phyloP scores from a whole-genome alignment of 2,797 vertebrate genomes.

The Uromys caudimaculatus region DNA sequence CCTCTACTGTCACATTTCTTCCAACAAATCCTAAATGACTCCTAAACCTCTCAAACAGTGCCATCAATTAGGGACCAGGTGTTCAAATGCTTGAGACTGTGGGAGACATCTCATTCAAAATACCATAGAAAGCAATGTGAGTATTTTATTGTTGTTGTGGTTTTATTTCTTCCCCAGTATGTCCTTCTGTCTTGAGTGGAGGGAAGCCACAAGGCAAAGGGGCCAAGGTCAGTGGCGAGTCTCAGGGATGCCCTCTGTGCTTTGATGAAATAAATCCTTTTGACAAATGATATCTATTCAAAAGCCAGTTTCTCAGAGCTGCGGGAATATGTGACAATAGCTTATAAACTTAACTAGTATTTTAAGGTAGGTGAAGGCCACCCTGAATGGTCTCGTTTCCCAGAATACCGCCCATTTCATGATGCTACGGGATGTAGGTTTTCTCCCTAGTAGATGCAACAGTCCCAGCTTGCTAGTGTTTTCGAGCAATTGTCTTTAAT shows the following conservation, averaged over 20 bases:
- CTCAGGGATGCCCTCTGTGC: not conserved
- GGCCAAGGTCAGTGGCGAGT: not conserved
- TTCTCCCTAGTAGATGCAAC: not conserved
- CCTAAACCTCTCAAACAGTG: not conserved
- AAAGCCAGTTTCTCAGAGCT: not conserved
- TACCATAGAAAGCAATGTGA: not conserved
- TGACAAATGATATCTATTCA: not conserved
- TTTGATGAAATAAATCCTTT: not conserved
- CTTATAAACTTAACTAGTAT: not conserved
- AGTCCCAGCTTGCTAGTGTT: not conserved
- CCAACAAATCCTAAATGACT: not conserved
- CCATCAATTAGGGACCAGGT: not conserved
- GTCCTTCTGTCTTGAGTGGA: not conserved
- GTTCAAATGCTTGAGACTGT: not conserved
- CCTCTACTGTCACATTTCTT: not conserved
- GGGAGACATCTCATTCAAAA: not conserved
- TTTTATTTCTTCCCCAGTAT: not conserved
- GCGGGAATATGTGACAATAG: not conserved
- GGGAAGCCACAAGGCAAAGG: not conserved
- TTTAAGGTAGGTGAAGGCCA: not conserved
- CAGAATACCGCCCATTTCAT: too few relatives aligned
- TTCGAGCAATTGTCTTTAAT: not conserved
- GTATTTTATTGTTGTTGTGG: not conserved
- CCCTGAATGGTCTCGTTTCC: not conserved
- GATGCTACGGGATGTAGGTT: not conserved